These are phyloP conservation scores for Myanophis thanlyinensis DNA, from an alignment of 2,113 vertebrate genomes.

Conservation along the genomic window DNA sequence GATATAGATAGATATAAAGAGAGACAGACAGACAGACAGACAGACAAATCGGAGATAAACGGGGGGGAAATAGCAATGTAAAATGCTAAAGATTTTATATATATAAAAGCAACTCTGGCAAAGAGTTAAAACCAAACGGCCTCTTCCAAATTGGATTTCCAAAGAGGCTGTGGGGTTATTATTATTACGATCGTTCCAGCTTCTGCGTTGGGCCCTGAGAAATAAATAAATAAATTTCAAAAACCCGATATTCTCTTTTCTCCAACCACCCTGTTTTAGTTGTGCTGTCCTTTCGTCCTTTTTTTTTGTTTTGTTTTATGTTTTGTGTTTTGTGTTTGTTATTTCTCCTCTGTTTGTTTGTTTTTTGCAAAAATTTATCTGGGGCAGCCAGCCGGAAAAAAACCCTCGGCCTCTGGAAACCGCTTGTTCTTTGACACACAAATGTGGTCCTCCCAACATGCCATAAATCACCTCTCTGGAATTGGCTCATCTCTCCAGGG, in stretches of 20 bases:
- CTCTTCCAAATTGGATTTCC: neutral
- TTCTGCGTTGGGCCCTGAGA: neutral
- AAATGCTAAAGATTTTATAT: no score
- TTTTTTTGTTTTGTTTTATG: neutral
- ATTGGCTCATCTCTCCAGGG: neutral
- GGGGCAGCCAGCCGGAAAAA: neutral
- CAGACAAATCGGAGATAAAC: no score
- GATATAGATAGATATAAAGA: no score
- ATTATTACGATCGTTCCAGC: neutral
- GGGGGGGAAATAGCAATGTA: no score
- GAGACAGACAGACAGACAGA: no score
- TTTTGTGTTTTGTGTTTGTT: no score
- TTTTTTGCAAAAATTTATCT: neutral
- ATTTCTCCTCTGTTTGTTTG: neutral
- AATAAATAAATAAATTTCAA: neutral
- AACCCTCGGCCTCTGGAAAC: neutral
- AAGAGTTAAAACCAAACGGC: neutral
- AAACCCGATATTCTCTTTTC: neutral
- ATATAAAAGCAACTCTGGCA: no score
- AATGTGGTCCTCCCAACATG: neutral
- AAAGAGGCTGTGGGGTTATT: neutral
- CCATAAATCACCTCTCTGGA: slow-evolving; percentile 22
- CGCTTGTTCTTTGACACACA: neutral
- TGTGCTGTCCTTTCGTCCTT: neutral
- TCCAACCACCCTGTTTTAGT: rapidly evolving